phyloP scores from a whole-genome alignment of 2,888 invertebrate species.

The Trichogramma evanescens region DNA sequence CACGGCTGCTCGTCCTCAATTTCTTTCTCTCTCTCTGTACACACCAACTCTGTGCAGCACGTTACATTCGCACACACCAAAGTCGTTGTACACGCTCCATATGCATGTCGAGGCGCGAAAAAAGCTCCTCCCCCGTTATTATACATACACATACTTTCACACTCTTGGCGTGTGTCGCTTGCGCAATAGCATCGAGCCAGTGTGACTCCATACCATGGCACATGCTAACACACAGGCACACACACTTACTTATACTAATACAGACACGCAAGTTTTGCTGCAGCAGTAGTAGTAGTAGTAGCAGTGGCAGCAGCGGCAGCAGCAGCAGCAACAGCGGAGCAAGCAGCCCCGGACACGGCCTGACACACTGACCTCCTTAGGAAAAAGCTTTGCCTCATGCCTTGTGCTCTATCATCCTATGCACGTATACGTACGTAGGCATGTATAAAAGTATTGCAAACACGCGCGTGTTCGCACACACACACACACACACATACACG shows the following conservation, averaged over 20 bases:
- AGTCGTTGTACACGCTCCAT: no score
- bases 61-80: no score
- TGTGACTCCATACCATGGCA: not conserved
- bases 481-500: no score
- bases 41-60: no score
- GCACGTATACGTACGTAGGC: not conserved
- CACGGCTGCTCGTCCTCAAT: no score
- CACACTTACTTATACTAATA: not conserved
- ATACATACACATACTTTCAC: no score
- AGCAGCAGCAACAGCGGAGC: constrained; percentile 7
- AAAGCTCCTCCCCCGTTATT: no score
- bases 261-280: not conserved
- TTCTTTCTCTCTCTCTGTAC: no score
- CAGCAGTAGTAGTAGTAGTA: constrained; percentile 2
- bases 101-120: no score
- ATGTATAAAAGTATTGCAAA: not conserved
- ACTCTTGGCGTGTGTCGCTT: constrained; percentile 8
- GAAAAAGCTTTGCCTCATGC: no score
- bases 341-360: constrained; percentile 20
- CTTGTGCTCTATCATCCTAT: no score
- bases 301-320: constrained; percentile 5
- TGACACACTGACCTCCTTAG: constrained; percentile 29
- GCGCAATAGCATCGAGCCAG: constrained; percentile 19
- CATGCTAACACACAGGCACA: not conserved
- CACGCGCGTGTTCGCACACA: not conserved